phyloP scores from a whole-genome alignment of 23 tunicate genomes.

The Phallusia fumigata region DNA sequence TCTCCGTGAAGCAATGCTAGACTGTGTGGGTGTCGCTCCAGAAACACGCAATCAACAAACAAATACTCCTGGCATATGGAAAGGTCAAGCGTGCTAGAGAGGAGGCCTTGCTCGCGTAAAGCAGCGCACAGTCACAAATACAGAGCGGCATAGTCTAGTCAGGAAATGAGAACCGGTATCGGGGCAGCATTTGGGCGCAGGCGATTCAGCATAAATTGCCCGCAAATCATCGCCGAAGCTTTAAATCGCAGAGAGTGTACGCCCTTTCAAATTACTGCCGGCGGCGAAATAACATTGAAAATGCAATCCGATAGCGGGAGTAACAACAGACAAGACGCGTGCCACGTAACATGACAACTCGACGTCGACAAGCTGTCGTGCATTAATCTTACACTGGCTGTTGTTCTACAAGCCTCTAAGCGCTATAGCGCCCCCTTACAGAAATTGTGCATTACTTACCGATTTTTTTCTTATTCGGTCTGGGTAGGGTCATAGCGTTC shows the following conservation, averaged over 20 bases:
- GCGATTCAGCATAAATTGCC: neutral
- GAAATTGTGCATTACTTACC: neutral
- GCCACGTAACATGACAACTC: no score
- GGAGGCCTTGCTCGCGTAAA: neutral
- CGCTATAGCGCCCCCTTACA: no score
- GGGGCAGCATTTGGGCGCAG: neutral
- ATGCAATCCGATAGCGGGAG: no score
- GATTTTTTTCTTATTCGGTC: conserved; percentile 36
- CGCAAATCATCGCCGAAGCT: neutral
- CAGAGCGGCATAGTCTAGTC: neutral
- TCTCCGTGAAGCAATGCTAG: neutral
- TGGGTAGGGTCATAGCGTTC: conserved; percentile 70
- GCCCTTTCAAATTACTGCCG: neutral
- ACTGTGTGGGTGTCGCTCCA: neutral
- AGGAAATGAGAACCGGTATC: neutral
- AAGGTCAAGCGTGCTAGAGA: neutral
- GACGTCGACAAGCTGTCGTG: no score
- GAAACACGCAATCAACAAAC: neutral
- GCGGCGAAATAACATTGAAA: neutral
- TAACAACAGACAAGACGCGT: no score
- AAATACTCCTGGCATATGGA: neutral
- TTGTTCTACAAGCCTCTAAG: no score
- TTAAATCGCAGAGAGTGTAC: neutral
- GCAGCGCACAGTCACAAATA: neutral
- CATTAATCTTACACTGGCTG: no score